Evolutionary conservation across 2,888 invertebrate species (phyloP).

Genomic region (Netelia inedita): DNA sequence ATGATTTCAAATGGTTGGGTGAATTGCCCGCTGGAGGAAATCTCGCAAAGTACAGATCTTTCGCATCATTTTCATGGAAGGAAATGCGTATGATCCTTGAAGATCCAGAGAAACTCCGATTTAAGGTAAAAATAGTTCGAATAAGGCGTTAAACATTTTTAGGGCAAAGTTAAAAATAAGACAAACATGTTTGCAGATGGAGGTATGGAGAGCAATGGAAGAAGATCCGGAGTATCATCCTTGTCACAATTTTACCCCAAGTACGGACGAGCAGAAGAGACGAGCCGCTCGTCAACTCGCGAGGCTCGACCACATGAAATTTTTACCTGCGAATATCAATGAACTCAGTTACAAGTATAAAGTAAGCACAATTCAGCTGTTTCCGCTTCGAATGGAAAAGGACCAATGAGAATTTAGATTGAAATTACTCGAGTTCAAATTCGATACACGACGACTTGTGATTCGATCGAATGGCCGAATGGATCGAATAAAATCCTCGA

Average conservation of each 20-base stretch:
- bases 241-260: constrained; percentile 87
- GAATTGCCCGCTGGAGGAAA: constrained; percentile 84
- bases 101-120: constrained; percentile 86
- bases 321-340: constrained; percentile 88
- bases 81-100: constrained; percentile 86
- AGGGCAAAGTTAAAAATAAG: background rate
- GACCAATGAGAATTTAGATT: no score
- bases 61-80: constrained; percentile 87
- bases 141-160: background rate
- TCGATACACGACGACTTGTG: no score
- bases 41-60: constrained; percentile 86
- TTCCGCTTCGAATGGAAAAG: no score
- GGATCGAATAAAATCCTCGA: no score
- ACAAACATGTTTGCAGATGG: constrained; percentile 87
- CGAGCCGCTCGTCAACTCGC: constrained; percentile 90
- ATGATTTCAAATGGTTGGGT: constrained; percentile 77
- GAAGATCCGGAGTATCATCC: constrained; percentile 91
- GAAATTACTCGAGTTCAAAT: no score
- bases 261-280: constrained; percentile 91
- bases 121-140: constrained; percentile 84
- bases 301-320: constrained; percentile 89
- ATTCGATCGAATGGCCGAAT: no score
- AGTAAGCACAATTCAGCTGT: constrained; percentile 83
- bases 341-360: constrained; percentile 88
- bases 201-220: constrained; percentile 92